Base-by-base conservation (phyloP, 2,888 invertebrate species). In the Teinopalpus imperialis region DNA sequence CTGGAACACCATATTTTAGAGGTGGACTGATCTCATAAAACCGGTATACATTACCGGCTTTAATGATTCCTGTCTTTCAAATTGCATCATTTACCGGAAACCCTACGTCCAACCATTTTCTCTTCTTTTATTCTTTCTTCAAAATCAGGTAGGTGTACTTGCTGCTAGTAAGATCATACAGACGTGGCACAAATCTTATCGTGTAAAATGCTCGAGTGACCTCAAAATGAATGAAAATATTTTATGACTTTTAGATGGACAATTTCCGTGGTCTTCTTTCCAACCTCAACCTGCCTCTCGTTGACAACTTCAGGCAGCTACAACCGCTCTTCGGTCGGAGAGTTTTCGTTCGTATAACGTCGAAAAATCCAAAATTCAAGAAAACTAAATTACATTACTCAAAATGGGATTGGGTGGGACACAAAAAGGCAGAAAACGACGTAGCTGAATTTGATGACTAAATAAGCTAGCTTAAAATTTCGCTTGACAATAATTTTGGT, bases 261-360 rank as follows among this genome's bases (percentile, higher is more conserved):
- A 90, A 90, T 69, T 93, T 92, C 79, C 87, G 93, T 46, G 90
- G 90, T 23, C 85, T 94, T 30, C 92, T 92, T 9, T 91, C 91
- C 56, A 91, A 91, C 54, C 83, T 91, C 60, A 91, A 91, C 62
- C 86, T 91, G 13, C 83, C 87, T n/a, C 81, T 94, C 3, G 93
- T 91, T 4, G 93, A 94, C 75, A 94, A 94, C 85, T 94, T 90
- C 74, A 90, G 94, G 48, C 85, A 85, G 53, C 73, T 93, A 3
- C 94, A 94, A 62, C 90, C 92, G 0, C 78, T 94, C n/a, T 92
- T 93, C 54, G 91, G 91, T 24, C 90, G 94, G 29, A 88, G 93
- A 30, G 86, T 94, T 36, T 94, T 93, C 64, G 91, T 92, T 14
- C 87, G 94, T 40, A 90, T 91, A 59, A 89, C 92, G 1, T 87